Evolutionary conservation across 1,140 invertebrate species (phyloP).

Genomic region (Pseudomyrmex flavicornis): DNA sequence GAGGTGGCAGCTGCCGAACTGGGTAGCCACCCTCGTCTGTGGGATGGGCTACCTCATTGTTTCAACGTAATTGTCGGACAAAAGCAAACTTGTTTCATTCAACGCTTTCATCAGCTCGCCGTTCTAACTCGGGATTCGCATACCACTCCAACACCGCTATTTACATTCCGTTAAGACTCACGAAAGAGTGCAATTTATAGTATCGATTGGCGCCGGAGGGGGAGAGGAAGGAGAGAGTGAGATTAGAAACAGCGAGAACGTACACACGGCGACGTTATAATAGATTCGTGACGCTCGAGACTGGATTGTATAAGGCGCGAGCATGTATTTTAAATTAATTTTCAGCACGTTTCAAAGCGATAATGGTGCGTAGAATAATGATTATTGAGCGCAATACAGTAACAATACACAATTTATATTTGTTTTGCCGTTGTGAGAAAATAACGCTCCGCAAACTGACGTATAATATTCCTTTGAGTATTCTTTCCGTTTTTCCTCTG

Average conservation of each 20-base stretch:
- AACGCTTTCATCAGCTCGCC: slow-evolving; percentile 66
- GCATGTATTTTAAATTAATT: too few relatives aligned
- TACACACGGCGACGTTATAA: neutral
- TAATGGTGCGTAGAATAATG: too few relatives aligned
- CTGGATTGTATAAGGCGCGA: slow-evolving; percentile 3
- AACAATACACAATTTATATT: too few relatives aligned
- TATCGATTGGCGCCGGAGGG: neutral
- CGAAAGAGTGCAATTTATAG: slow-evolving; percentile 55
- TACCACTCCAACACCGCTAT: slow-evolving; percentile 49
- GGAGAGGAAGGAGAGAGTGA: neutral
- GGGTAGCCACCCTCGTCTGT: slow-evolving; percentile 47
- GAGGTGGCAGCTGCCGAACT: slow-evolving; percentile 74
- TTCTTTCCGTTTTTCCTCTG: too few relatives aligned
- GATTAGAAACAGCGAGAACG: neutral
- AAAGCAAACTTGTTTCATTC: slow-evolving; percentile 84
- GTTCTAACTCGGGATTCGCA: slow-evolving; percentile 36
- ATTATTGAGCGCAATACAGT: too few relatives aligned
- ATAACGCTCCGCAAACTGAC: neutral
- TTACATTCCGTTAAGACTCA: slow-evolving; percentile 61
- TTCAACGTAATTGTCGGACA: slow-evolving; percentile 80
- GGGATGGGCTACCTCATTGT: slow-evolving; percentile 78
- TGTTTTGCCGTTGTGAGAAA: neutral
- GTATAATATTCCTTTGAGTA: neutral
- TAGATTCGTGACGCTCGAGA: neutral
- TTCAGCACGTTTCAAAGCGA: too few relatives aligned